Evolutionary conservation across 2,888 invertebrate genomes (phyloP), one percentile per base, ranked within the genome.

Genomic region (Mesorhabditis spiculigera): DNA sequence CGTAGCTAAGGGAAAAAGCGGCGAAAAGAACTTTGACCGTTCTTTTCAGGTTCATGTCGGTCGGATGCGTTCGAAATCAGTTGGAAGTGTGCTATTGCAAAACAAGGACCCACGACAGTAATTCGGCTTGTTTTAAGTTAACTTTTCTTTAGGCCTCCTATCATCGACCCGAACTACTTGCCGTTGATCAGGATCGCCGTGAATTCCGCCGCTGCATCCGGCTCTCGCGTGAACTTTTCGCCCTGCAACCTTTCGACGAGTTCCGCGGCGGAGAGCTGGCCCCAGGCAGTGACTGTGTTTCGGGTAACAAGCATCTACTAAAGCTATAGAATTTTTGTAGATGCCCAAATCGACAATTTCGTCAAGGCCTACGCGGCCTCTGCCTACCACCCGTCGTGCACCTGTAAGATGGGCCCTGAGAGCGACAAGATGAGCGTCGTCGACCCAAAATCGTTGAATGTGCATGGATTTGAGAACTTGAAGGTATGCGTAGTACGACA

Each of bases 141-240:
- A 50, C n/a, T 28, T 28, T 28, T 50, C 10, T 50, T 50, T 50
- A 50, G 91, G 68, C 90, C 91, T 87, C 95, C 95, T 0, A 86
- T 92, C 44, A 93, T 97, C 86, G 91, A 96, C 86, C 93, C 96
- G 3, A 93, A 95, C 85, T 97, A 97, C 86, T 92, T 95, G 75
- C 69, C 73, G 13, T 73, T 81, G 28, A 28, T 28, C 28, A 82
- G 8, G 85, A 85, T 67, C 78, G 80, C 73, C 70, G 73, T 58
- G 82, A 84, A 66, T 83, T 86, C 76, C 74, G 75, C 6, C 71
- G 67, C 6, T 79, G 78, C 61, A 81, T 82, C 41, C 71, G 79
- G 10, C 41, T 84, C 5, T 78, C 84, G 0, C 73, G 86, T 13
- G 82, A 83, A 63, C 68, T 85, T 2, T 84, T 86, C 68, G 78